phyloP scores from a whole-genome alignment of 2,888 invertebrate species.

The Eretmocerus hayati region DNA sequence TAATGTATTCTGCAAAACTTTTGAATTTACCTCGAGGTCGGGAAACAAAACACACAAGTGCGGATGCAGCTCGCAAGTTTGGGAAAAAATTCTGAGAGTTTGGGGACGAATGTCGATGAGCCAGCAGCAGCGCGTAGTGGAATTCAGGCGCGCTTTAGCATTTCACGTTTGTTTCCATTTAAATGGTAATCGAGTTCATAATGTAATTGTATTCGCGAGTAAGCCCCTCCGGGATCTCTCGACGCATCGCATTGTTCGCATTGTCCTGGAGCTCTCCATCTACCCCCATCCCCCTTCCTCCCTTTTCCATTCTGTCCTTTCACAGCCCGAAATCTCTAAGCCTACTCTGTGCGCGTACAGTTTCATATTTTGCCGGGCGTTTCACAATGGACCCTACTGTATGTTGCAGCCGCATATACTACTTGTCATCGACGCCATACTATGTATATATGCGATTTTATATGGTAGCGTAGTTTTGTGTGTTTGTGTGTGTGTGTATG shows the following conservation, averaged over 20 bases:
- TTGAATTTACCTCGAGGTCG: no score
- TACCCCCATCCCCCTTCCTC: conserved; percentile 4
- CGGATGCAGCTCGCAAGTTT: no score
- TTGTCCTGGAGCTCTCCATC: conserved; percentile 30
- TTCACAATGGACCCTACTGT: conserved; percentile 13
- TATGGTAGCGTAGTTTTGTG: no score
- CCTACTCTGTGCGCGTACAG: conserved; percentile 24
- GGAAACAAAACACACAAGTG: no score
- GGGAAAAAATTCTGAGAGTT: no score
- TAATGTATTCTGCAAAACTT: no score
- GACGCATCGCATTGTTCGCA: conserved; percentile 38
- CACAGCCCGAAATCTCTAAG: conserved; percentile 35
- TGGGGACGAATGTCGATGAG: not conserved
- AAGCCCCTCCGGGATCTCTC: conserved; percentile 30
- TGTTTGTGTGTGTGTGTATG: no score
- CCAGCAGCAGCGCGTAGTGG: not conserved
- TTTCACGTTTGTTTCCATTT: conserved; percentile 48
- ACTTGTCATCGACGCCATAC: not conserved
- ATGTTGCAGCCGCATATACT: not conserved
- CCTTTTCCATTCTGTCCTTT: conserved; percentile 15
- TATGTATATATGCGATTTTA: no score
- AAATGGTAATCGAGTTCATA: conserved; percentile 48
- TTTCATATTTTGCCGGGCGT: conserved; percentile 25
- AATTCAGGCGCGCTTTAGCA: conserved; percentile 39
- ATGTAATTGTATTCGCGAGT: conserved; percentile 47